phyloP scores from a whole-genome alignment of 2,888 invertebrate species.

The Agrochola lota region DNA sequence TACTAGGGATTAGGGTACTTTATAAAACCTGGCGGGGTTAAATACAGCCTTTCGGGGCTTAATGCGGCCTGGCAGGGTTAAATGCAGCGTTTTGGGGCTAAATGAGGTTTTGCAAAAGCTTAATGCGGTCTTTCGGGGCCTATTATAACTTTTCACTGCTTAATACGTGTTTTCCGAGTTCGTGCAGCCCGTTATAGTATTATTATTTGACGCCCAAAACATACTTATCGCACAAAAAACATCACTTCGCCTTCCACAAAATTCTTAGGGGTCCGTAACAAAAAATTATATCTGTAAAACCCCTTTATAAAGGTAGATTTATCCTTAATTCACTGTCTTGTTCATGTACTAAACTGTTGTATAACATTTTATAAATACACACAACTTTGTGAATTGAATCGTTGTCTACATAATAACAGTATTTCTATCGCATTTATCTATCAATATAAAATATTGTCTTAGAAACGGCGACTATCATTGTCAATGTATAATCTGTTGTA shows the following conservation, averaged over 20 bases:
- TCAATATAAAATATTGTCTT: constrained; percentile 18
- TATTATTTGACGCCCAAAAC: not conserved
- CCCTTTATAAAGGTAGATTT: not conserved
- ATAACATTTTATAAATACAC: constrained; percentile 34
- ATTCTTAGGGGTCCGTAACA: not conserved
- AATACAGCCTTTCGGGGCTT: not conserved
- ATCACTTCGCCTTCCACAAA: not conserved
- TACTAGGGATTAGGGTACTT: too few relatives aligned
- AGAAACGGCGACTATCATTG: constrained; percentile 10
- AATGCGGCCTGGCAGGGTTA: not conserved
- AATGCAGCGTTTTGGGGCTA: not conserved
- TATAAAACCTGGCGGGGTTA: not conserved
- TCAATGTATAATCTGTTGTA: constrained; percentile 15
- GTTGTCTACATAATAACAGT: constrained; percentile 23
- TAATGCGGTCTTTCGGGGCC: not conserved
- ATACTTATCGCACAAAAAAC: not conserved
- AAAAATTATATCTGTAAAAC: not conserved
- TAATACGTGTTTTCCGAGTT: not conserved
- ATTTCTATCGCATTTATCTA: constrained; percentile 45
- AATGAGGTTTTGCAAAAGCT: not conserved
- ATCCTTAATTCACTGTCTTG: constrained; percentile 27
- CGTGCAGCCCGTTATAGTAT: not conserved
- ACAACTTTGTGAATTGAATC: constrained; percentile 40
- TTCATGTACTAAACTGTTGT: constrained; percentile 18
- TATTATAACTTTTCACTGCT: not conserved